phyloP scores from a whole-genome alignment of 2,888 invertebrate species.

The Thyatira batis region DNA sequence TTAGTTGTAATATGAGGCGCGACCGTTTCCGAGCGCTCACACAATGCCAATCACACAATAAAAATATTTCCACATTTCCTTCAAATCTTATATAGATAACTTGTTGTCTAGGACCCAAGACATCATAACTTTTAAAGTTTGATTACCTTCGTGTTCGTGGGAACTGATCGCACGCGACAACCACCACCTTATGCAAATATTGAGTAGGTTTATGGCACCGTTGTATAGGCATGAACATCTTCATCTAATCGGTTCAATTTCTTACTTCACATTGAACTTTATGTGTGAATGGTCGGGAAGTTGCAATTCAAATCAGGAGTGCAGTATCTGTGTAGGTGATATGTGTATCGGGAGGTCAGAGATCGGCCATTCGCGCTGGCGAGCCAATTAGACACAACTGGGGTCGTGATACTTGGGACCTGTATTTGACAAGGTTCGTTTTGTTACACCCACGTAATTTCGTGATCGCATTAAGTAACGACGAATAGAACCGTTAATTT shows the following conservation, averaged over 20 bases:
- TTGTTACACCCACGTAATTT: conserved; percentile 60
- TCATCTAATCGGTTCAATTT: conserved; percentile 7
- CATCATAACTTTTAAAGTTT: not conserved
- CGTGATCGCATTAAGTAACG: conserved; percentile 21
- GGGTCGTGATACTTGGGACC: conserved; percentile 61
- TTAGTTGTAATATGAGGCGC: no score
- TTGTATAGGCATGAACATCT: conserved; percentile 15
- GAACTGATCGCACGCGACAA: conserved; percentile 49
- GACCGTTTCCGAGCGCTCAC: no score
- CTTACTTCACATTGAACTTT: conserved; percentile 1
- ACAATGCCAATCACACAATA: no score
- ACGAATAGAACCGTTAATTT: conserved; percentile 9
- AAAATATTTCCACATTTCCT: no score
- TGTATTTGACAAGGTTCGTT: conserved; percentile 59
- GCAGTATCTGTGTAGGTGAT: conserved; percentile 51
- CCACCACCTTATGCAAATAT: conserved; percentile 29
- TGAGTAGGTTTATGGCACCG: conserved; percentile 22
- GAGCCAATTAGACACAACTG: conserved; percentile 68
- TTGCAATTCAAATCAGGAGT: conserved; percentile 30
- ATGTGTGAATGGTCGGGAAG: conserved; percentile 8
- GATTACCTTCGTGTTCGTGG: conserved; percentile 32
- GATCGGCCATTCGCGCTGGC: conserved; percentile 73
- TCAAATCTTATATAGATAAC: no score
- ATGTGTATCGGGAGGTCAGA: conserved; percentile 70
- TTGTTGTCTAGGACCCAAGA: no score